phyloP scores from a whole-genome alignment of 64 coral and sea anemone species.

The Platygyra sinensis region DNA sequence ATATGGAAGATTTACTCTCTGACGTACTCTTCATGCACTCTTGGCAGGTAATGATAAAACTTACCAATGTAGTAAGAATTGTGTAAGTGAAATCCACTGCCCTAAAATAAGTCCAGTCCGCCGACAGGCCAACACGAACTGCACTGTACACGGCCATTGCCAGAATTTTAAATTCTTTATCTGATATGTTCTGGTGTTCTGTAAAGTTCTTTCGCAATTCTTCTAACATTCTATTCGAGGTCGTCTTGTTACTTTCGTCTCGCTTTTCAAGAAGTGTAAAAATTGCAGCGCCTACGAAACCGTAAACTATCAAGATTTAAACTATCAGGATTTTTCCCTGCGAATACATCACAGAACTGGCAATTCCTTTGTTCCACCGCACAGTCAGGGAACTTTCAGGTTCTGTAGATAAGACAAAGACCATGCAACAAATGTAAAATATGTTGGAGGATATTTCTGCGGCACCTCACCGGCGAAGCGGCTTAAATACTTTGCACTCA shows the following conservation, averaged over 20 bases:
- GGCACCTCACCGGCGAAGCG: too few species aligned
- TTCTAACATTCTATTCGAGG: conserved; percentile 11
- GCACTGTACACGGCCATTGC: not conserved
- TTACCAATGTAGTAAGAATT: conserved; percentile 31
- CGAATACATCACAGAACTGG: not conserved
- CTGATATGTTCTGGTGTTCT: not conserved
- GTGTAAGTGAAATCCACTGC: conserved; percentile 41
- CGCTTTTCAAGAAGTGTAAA: conserved; percentile 14
- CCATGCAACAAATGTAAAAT: not conserved
- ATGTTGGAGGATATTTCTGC: too few species aligned
- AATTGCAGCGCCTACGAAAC: conserved; percentile 12
- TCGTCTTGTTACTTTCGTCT: not conserved
- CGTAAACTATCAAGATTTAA: conserved; percentile 10
- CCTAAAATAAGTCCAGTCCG: conserved; percentile 33
- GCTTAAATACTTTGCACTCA: too few species aligned
- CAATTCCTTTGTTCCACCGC: not conserved
- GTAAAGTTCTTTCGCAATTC: conserved; percentile 17
- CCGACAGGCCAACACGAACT: not conserved
- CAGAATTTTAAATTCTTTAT: conserved; percentile 21
- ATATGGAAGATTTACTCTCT: too few species aligned
- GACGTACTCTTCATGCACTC: not conserved
- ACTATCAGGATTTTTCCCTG: conserved; percentile 8
- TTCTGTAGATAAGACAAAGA: not conserved
- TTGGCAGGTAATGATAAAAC: not conserved
- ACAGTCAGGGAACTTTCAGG: not conserved